Conservation (phyloP, 1,140 invertebrate genomes). For the Colletes gigas region DNA sequence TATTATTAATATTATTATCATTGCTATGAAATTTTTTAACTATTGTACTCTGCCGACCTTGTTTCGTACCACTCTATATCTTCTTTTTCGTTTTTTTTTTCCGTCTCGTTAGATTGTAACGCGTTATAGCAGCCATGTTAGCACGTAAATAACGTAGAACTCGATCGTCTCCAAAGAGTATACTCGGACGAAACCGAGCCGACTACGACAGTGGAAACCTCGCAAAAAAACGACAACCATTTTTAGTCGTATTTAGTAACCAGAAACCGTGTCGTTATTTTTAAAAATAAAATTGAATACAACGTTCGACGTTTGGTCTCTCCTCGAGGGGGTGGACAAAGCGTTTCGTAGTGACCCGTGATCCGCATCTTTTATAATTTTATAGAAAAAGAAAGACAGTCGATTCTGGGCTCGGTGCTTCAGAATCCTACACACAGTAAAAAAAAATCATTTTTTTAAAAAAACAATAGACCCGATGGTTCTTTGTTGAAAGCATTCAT, state of each 20-base stretch:
- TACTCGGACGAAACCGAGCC: conserved; percentile 22
- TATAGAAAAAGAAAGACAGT: conserved; percentile 36
- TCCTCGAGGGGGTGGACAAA: conserved; percentile 24
- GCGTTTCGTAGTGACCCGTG: neutral
- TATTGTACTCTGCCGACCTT: conserved; percentile 39
- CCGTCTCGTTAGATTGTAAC: conserved; percentile 6
- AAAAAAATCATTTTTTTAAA: neutral
- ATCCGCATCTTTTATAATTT: conserved; percentile 45
- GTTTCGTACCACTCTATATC: conserved; percentile 50
- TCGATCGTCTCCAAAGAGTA: conserved; percentile 44
- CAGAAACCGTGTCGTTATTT: conserved; percentile 36
- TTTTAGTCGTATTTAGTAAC: conserved; percentile 47
- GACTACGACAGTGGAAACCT: conserved; percentile 49
- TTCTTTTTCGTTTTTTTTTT: conserved; percentile 5
- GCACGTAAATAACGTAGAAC: neutral
- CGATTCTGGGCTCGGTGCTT: conserved; percentile 18
- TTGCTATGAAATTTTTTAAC: conserved; percentile 39
- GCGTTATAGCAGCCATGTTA: neutral
- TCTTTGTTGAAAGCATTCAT: neutral
- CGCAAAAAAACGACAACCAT: conserved; percentile 44
- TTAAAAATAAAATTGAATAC: conserved; percentile 23
- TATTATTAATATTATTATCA: conserved; percentile 38
- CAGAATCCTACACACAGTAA: neutral
- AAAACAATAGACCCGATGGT: neutral
- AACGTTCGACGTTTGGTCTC: neutral